phyloP scores from a whole-genome alignment of 2,888 invertebrate species.

The Hetaerina titia region DNA sequence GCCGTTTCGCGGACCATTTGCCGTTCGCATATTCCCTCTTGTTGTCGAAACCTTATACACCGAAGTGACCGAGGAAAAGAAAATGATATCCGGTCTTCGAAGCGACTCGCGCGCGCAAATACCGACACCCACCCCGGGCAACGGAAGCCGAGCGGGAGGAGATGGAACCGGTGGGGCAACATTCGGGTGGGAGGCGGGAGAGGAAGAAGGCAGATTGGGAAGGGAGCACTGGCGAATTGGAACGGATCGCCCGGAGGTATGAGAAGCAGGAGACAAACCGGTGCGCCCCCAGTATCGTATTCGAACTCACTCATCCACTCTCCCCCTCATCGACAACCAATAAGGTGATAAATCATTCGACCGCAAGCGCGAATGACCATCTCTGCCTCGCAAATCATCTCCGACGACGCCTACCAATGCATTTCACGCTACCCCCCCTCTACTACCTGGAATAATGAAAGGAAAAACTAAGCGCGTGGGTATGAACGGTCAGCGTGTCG shows the following conservation, averaged over 20 bases:
- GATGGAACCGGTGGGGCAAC: slow-evolving; percentile 1
- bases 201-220: not conserved
- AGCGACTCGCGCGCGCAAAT: not conserved
- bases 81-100: slow-evolving; percentile 6
- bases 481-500: too few relatives aligned
- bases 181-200: not conserved
- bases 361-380: not conserved
- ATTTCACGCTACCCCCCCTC: not conserved
- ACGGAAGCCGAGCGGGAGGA: not conserved
- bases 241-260: not conserved
- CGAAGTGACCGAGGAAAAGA: not conserved
- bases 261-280: not conserved
- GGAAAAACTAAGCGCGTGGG: not conserved
- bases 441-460: not conserved
- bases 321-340: not conserved
- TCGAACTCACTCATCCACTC: not conserved
- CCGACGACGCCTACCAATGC: not conserved
- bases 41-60: not conserved
- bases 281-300: too few relatives aligned
- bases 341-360: not conserved
- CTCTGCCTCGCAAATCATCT: not conserved
- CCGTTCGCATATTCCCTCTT: not conserved
- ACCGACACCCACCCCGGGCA: not conserved
- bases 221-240: not conserved
- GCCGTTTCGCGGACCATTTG: slow-evolving; percentile 8